phyloP scores from a whole-genome alignment of 2,113 vertebrate genomes.

The cattle (Bos taurus) region DNA sequence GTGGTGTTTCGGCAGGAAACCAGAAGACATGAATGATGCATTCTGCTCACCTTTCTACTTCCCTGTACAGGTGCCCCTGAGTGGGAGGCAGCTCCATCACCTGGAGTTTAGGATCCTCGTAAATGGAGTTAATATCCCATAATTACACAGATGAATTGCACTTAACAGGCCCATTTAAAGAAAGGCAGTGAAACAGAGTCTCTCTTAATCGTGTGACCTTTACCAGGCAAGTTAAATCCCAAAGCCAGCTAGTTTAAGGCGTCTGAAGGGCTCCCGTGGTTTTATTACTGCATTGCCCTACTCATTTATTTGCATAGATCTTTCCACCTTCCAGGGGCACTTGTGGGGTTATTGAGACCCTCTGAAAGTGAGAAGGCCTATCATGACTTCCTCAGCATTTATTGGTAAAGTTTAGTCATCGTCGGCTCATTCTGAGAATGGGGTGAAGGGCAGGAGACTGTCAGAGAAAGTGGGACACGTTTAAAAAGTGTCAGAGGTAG shows the following conservation, averaged over 20 bases:
- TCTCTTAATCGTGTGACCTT: not conserved
- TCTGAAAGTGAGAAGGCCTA: not conserved
- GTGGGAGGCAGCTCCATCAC: not conserved
- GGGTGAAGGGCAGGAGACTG: not conserved
- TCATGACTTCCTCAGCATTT: not conserved
- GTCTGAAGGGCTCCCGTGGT: not conserved
- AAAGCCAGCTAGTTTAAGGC: not conserved
- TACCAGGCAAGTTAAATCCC: not conserved
- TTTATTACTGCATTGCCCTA: not conserved
- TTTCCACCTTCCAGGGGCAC: not conserved
- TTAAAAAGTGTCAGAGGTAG: not conserved
- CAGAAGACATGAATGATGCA: fast-evolving
- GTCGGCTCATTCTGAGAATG: not conserved
- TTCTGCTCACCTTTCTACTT: not conserved
- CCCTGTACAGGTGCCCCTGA: not conserved
- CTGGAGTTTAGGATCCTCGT: not conserved
- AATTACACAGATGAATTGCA: not conserved
- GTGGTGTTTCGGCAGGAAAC: not conserved
- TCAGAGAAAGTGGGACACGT: not conserved
- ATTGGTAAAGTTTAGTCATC: not conserved
- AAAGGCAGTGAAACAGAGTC: not conserved
- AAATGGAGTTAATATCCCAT: slow-evolving; percentile 1
- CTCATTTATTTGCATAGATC: not conserved
- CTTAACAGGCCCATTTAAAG: not conserved
- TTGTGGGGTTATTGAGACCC: not conserved